Conservation (phyloP, 2,888 invertebrate genomes). For the Limnephilus auricula region DNA sequence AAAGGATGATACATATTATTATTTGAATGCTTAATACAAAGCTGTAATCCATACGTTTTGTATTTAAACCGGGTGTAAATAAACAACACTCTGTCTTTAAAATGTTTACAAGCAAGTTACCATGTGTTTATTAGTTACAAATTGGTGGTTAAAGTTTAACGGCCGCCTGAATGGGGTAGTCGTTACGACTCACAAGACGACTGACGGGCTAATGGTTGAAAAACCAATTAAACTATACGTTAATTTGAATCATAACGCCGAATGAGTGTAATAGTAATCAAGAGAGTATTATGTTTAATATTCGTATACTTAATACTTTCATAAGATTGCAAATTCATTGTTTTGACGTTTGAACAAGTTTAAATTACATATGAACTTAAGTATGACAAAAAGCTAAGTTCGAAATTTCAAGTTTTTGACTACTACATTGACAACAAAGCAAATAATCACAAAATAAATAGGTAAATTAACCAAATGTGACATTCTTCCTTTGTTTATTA, state of each 20-base stretch:
- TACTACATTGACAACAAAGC: too few relatives aligned
- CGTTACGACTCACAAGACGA: neutral
- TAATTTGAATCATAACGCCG: neutral
- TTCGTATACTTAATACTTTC: neutral
- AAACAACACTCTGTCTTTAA: conserved; percentile 15
- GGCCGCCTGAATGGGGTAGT: conserved; percentile 20
- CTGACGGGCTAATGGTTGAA: neutral
- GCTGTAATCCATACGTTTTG: neutral
- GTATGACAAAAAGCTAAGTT: neutral
- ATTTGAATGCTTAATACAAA: neutral
- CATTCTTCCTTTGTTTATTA: too few relatives aligned
- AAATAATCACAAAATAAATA: too few relatives aligned
- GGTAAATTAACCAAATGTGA: too few relatives aligned
- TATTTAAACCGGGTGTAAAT: conserved; percentile 9
- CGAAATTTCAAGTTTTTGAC: too few relatives aligned
- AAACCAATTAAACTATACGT: neutral
- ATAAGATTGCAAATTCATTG: neutral
- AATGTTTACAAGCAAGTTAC: conserved; percentile 46
- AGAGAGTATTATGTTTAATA: neutral
- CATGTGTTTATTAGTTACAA: conserved; percentile 51
- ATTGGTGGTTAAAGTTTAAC: conserved; percentile 1
- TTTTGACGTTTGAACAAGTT: neutral
- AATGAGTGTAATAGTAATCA: neutral
- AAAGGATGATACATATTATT: neutral
- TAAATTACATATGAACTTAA: neutral